These are phyloP conservation scores for Drosophila monieri DNA, from an alignment of 2,888 invertebrate species.

Conservation along the genomic window DNA sequence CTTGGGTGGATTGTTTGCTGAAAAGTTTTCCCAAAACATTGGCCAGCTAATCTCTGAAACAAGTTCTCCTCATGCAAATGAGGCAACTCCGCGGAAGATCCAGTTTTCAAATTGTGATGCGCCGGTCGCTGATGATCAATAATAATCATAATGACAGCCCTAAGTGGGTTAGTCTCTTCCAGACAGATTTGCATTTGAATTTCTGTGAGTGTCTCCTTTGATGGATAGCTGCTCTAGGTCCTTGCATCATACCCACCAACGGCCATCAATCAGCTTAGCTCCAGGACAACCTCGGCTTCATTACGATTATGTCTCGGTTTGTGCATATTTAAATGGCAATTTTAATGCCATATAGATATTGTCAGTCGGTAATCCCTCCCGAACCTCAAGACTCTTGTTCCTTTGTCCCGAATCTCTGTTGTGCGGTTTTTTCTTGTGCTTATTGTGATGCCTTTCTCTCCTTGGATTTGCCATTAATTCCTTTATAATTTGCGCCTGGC, in stretches of 20 bases:
- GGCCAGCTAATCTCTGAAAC: conserved; percentile 70
- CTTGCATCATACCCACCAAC: conserved; percentile 61
- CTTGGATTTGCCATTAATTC: conserved; percentile 72
- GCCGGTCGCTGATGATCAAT: conserved; percentile 64
- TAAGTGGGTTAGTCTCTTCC: conserved; percentile 69
- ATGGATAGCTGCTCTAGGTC: conserved; percentile 66
- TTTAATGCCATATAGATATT: conserved; percentile 52
- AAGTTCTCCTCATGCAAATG: conserved; percentile 68
- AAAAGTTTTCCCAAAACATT: conserved; percentile 74
- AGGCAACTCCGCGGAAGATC: conserved; percentile 49
- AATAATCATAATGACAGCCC: conserved; percentile 78
- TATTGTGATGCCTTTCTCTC: conserved; percentile 32
- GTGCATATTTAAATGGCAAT: conserved; percentile 75
- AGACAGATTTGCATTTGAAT: conserved; percentile 60
- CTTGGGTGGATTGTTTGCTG: conserved; percentile 56
- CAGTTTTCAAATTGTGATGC: conserved; percentile 7
- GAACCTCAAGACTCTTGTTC: conserved; percentile 22
- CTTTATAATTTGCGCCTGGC: conserved; percentile 81
- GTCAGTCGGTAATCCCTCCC: conserved; percentile 45
- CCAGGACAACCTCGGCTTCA: conserved; percentile 53
- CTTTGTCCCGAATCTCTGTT: conserved; percentile 25
- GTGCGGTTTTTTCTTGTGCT: conserved; percentile 39
- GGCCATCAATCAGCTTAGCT: conserved; percentile 74
- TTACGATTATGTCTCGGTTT: conserved; percentile 69
- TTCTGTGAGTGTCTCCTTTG: conserved; percentile 50